These are phyloP conservation scores for Pelodytes ibericus DNA, from an alignment of 2,797 vertebrate genomes.

Conservation along the genomic window DNA sequence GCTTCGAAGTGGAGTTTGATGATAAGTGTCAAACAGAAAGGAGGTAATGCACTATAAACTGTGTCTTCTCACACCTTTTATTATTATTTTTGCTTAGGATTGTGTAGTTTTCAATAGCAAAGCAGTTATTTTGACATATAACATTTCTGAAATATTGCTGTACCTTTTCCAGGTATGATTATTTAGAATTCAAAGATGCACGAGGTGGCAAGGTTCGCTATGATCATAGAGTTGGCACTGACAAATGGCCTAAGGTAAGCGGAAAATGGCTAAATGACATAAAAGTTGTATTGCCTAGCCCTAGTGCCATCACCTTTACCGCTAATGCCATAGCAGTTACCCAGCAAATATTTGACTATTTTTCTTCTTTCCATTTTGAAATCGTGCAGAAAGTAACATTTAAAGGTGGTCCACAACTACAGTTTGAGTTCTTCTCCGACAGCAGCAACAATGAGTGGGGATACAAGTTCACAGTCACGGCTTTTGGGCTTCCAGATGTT, in stretches of 20 bases:
- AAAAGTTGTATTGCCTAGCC: not conserved
- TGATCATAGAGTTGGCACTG: slow-evolving; percentile 94
- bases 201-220: slow-evolving; percentile 96
- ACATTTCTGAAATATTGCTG: not conserved
- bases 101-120: no score
- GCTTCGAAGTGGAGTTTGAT: slow-evolving; percentile 96
- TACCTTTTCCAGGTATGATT: slow-evolving; percentile 87
- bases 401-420: slow-evolving; percentile 93
- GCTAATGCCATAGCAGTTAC: no score
- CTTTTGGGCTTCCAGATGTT: slow-evolving; percentile 89
- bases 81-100: no score
- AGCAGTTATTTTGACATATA: no score
- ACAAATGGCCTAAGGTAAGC: slow-evolving; percentile 97
- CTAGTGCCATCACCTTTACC: not conserved
- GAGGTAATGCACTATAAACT: slow-evolving; percentile 72
- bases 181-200: slow-evolving; percentile 95
- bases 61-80: no score
- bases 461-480: slow-evolving; percentile 93
- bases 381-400: slow-evolving; percentile 91
- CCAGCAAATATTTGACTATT: no score
- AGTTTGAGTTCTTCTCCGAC: slow-evolving; percentile 98
- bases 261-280: no score
- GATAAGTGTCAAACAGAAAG: slow-evolving; percentile 97
- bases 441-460: slow-evolving; percentile 98
- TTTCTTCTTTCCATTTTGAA: not conserved